Evolutionary conservation across 2,888 invertebrate species (phyloP).

Genomic region (Agelastica alni): DNA sequence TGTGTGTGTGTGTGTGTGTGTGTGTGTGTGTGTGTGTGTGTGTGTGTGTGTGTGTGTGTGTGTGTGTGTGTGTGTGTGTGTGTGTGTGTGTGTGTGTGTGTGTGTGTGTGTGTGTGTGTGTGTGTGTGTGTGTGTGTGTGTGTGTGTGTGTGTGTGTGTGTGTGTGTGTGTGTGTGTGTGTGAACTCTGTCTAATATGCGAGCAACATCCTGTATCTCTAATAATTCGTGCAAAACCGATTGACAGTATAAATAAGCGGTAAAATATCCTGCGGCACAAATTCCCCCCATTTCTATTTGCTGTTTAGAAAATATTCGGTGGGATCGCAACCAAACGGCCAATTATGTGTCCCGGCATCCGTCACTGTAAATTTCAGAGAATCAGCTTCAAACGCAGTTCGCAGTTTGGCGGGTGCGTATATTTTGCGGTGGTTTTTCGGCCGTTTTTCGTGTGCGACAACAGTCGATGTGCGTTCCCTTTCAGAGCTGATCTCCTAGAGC

Average conservation of each 20-base stretch:
- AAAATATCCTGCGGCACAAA: conserved; percentile 1
- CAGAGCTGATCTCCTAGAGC: too few relatives aligned
- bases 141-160: not conserved
- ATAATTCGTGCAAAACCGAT: conserved; percentile 10
- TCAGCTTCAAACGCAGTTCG: conserved; percentile 16
- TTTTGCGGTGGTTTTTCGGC: too few relatives aligned
- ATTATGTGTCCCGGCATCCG: conserved; percentile 12
- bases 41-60: not conserved
- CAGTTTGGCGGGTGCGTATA: conserved; percentile 14
- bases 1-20: not conserved
- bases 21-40: not conserved
- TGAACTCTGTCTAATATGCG: too few relatives aligned
- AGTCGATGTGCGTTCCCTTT: conserved; percentile 13
- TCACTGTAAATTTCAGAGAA: not conserved
- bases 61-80: not conserved
- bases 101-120: not conserved
- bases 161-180: not conserved
- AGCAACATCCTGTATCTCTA: conserved; percentile 8
- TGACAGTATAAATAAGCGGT: conserved; percentile 1
- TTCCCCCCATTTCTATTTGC: conserved; percentile 31
- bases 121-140: not conserved
- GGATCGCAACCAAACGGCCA: conserved; percentile 36
- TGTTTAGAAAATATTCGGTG: conserved; percentile 38
- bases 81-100: not conserved
- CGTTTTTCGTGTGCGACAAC: conserved; percentile 12